Evolutionary conservation across 2,113 vertebrate species (phyloP).

Genomic region (Chrysochloris asiatica): DNA sequence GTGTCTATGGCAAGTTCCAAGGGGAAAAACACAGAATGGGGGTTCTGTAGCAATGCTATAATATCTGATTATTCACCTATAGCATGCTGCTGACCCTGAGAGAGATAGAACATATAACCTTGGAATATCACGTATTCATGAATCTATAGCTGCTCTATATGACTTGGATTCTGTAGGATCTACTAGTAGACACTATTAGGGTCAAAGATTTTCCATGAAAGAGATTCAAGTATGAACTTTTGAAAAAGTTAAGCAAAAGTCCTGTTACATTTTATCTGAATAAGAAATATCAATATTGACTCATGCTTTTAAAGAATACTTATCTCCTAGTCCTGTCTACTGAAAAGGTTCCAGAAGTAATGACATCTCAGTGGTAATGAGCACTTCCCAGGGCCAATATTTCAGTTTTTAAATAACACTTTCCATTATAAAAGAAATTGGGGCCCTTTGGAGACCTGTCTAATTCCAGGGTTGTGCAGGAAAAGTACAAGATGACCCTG

Average conservation of each 20-base stretch:
- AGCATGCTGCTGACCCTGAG: too few species aligned
- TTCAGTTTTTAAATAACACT: background rate
- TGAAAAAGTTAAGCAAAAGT: too few species aligned
- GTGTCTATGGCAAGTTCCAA: too few species aligned
- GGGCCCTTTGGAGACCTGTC: background rate
- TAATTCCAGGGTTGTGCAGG: background rate
- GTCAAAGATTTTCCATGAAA: background rate
- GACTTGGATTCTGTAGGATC: too few species aligned
- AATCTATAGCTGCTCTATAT: too few species aligned
- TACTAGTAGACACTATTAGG: too few species aligned
- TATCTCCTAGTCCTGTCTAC: background rate
- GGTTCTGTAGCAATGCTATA: too few species aligned
- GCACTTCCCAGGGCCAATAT: background rate
- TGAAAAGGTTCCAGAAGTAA: background rate
- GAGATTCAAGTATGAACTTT: background rate
- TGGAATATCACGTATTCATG: too few species aligned
- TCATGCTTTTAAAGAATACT: background rate
- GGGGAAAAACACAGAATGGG: too few species aligned
- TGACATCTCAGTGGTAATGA: background rate
- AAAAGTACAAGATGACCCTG: background rate
- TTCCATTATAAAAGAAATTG: background rate
- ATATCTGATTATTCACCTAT: too few species aligned
- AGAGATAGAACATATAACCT: too few species aligned
- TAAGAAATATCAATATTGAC: background rate
- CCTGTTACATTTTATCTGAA: background rate